Evolutionary conservation across 2,113 vertebrate genomes (phyloP), one percentile per base, ranked within the genome.

Genomic region (Raja brachyura): DNA sequence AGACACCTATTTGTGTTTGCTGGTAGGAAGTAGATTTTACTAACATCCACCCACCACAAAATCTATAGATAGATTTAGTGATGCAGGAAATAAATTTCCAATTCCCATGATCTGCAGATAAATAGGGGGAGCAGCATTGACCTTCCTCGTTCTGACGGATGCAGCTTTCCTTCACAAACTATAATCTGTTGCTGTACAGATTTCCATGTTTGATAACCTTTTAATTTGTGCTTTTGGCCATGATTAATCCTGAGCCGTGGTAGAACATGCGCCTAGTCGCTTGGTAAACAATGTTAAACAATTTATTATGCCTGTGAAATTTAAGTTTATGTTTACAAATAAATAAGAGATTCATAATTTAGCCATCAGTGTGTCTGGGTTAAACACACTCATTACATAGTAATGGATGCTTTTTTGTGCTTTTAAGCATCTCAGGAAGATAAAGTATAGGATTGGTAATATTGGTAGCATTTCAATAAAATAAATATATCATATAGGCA

Each of bases 201-300:
- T 86, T 61, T 61, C 81, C 56, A 4, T 6, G 11, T 86, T 86
- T 59, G 81, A 86, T 61, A 86, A 86, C 81, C 25, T 14, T 86
- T 86, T 86, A 56, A 86, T 86, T 85, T 61, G 54, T n/a, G 56
- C 25, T 86, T 86, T 61, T 86, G 81, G 54, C 22, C 56, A n/a
- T 28, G 13, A 59, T 86, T 86, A 13, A 14, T 86, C 48, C 7
- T 86, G 81, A 25, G 22, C 7, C 22, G 25, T 11, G 48, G 22
- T 48, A 10, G 54, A 59, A 13, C 56, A 86, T 59, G 81, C 25
- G n/a, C 59, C 56, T 11, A 86, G 14, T 86, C 25, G 4, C 25
- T 86, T 54, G 61, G 81, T 86, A n/a, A 86, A 86, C 56, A 86
- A 56, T n/a, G 28, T 86, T 59, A n/a, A 61, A 83, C 39, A 86